phyloP scores from a whole-genome alignment of 1,140 invertebrate species.

The Drosophila mojavensis region DNA sequence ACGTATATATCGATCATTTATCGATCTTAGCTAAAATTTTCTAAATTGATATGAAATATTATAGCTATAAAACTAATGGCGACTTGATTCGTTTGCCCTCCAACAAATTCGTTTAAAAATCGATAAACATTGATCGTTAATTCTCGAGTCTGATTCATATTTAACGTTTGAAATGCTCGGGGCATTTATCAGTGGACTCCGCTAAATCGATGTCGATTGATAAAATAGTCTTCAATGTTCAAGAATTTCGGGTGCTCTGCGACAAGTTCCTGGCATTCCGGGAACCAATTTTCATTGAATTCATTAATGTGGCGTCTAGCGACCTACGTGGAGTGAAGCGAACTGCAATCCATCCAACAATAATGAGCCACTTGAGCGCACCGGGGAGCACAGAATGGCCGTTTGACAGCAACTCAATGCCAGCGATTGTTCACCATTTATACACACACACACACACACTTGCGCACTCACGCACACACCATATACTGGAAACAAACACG shows the following conservation, averaged over 20 bases:
- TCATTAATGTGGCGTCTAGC: conserved; percentile 42
- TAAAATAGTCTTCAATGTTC: neutral
- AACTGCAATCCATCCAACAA: conserved; percentile 38
- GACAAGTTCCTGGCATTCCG: neutral
- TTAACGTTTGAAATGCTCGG: neutral
- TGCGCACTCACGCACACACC: conserved; percentile 14
- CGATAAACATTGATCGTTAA: conserved; percentile 8
- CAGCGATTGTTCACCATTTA: conserved; percentile 53
- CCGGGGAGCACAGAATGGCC: conserved; percentile 14
- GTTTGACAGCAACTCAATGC: conserved; percentile 52
- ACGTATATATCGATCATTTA: no score
- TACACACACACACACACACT: conserved; percentile 8
- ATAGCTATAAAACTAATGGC: neutral
- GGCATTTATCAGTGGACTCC: conserved; percentile 6
- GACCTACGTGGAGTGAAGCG: conserved; percentile 27
- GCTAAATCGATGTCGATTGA: conserved; percentile 8
- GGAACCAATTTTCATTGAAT: conserved; percentile 25
- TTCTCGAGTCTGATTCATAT: neutral
- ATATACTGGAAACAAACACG: conserved; percentile 26
- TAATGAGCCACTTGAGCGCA: conserved; percentile 72
- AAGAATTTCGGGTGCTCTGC: neutral
- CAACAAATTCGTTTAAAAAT: neutral
- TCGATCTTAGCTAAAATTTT: no score
- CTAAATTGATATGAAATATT: neutral
- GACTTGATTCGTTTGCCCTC: neutral